A percentile compares a stretch with the other conserved stretches of the same genome.
phyloP scores from a whole-genome alignment of 2,113 vertebrate genomes.

The Desmodus rotundus region DNA sequence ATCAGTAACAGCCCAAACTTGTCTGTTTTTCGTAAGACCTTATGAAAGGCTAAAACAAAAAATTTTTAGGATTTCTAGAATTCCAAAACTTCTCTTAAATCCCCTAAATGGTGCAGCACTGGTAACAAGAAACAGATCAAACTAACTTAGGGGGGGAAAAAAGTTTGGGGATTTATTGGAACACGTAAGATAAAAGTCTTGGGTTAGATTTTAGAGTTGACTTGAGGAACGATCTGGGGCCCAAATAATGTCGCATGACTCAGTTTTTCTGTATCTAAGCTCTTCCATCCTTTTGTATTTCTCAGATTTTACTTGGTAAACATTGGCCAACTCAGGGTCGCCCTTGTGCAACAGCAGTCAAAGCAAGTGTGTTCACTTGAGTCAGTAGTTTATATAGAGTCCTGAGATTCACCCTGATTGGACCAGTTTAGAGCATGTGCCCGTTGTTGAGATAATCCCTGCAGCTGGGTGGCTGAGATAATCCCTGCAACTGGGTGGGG shows the following conservation, averaged over 20 bases:
- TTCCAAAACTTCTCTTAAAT: background rate
- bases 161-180: background rate
- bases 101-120: background rate
- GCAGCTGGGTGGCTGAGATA: background rate
- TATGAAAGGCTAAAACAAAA: background rate
- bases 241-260: background rate
- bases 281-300: background rate
- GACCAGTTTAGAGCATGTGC: background rate
- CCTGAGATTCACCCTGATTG: background rate
- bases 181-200: background rate
- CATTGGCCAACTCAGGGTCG: background rate
- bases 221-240: background rate
- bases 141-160: background rate
- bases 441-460: background rate
- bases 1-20: background rate
- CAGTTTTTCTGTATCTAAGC: background rate
- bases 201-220: background rate
- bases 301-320: background rate
- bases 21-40: background rate
- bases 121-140: background rate
- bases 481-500: background rate
- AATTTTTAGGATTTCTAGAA: background rate
- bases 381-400: background rate
- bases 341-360: background rate
- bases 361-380: background rate